Evolutionary conservation across 2,797 vertebrate species (phyloP), one percentile per base, ranked within the genome.

Genomic region (Poeciliopsis gracilis): DNA sequence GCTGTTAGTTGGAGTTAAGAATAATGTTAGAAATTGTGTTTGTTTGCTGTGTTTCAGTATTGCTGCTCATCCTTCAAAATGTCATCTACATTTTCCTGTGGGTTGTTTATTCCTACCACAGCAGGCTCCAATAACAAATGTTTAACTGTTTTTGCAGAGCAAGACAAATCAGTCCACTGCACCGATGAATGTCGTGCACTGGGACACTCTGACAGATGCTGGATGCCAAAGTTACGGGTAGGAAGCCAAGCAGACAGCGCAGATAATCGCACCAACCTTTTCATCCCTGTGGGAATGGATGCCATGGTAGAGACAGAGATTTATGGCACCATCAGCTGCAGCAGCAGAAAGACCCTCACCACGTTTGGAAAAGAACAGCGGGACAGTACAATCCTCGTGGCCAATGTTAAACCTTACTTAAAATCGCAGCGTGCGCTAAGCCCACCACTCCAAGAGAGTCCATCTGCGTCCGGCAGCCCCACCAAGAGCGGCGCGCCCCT

Each of bases 361-460:
- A 99, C 98, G 91, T 99, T 99, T 93, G 98, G 98, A 91, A 99
- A 98, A 95, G 98, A 99, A 94, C 98, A 98, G 95, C 95, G 98
- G 97, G 98, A 99, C 96, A 97, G 97, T 96, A 98, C 97, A 92
- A 97, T 98, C 96, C 97, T 98, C 86, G 97, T 99, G 96, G 98
- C 98, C 96, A 99, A 99, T 94, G 98, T 99, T 94, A 99, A 99
- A 97, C 97, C 97, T 95, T 99, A 98, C 95, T 97, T 99, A 95
- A 99, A 99, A 97, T 97, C 97, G 92, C 98, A 99, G 96, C 97
- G 97, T 95, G 96, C 97, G 91, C 96, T 97, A 91, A 98, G 98
- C 94, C 97, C 97, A 94, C 96, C 97, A 77, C 97, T 97, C 87
- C 97, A 98, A 91, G 98, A 99, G 96, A 97, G 97, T 87, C 97